Percentiles rank a stretch among this genome's conserved stretches.
Conservation (phyloP, 2,113 vertebrate species). For the Pteropus alecto region DNA sequence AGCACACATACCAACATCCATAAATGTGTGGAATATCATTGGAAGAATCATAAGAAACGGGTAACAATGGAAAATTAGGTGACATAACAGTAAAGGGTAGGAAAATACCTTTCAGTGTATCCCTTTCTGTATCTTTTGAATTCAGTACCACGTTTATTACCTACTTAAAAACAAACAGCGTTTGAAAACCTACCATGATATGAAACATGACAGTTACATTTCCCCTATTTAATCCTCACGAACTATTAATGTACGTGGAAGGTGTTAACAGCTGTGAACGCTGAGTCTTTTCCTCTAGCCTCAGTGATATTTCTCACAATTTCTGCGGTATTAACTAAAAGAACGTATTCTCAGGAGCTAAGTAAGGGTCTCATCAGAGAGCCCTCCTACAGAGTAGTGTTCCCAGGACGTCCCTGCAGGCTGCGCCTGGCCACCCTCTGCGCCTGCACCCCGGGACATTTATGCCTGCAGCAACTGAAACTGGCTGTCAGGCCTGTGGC, state of each 20-base stretch:
- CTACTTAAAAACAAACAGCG: not conserved
- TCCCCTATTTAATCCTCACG: not conserved
- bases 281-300: not conserved
- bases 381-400: not conserved
- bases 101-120: not conserved
- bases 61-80: not conserved
- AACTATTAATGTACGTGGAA: rapidly evolving
- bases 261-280: not conserved
- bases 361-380: not conserved
- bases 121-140: not conserved
- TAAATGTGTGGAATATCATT: not conserved
- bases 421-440: rapidly evolving
- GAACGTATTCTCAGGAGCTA: not conserved
- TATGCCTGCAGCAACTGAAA: rapidly evolving
- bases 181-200: not conserved
- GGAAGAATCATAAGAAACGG: not conserved
- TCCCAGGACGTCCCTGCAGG: not conserved
- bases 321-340: too few relatives aligned
- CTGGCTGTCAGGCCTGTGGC: rapidly evolving
- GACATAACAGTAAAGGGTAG: not conserved
- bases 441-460: rapidly evolving
- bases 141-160: not conserved
- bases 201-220: not conserved
- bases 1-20: not conserved
- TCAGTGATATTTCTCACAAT: not conserved